Conservation (phyloP, 2,797 vertebrate genomes). For the Pangasius sanitwongsei region DNA sequence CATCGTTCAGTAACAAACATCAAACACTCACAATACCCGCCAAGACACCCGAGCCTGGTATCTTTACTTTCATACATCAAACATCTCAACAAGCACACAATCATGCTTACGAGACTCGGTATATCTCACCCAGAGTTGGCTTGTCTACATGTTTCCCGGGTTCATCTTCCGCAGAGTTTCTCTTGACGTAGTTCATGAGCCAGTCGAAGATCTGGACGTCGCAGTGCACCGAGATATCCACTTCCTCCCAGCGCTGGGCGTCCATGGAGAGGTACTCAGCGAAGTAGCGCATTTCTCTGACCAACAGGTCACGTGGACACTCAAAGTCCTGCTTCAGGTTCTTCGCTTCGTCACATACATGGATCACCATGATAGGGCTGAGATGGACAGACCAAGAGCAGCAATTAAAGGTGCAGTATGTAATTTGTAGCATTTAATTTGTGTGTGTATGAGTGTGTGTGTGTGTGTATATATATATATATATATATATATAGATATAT, state of each 20-base stretch:
- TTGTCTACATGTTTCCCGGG: constrained; percentile 77
- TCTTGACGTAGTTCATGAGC: constrained; percentile 96
- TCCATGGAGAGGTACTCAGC: constrained; percentile 93
- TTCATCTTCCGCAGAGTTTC: constrained; percentile 80
- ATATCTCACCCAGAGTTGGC: constrained; percentile 84
- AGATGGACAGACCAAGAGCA: not conserved
- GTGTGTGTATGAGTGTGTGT: too few species aligned
- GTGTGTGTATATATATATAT: too few species aligned
- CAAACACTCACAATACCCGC: not conserved
- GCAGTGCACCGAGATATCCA: constrained; percentile 98
- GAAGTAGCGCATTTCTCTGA: constrained; percentile 98
- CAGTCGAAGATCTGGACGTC: constrained; percentile 98
- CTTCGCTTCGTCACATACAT: constrained; percentile 97
- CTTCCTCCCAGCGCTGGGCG: constrained; percentile 94
- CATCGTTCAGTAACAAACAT: not conserved
- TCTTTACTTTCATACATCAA: constrained; percentile 22
- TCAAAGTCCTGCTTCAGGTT: constrained; percentile 96
- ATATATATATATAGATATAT: too few species aligned
- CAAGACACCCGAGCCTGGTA: constrained; percentile 6
- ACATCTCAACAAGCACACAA: constrained; percentile 18
- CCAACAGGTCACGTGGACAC: constrained; percentile 92
- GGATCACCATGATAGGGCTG: constrained; percentile 97
- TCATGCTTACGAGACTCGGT: not conserved
- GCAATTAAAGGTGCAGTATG: too few species aligned
- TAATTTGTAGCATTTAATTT: too few species aligned